Evolutionary conservation across 2,888 invertebrate species (phyloP).

Genomic region (Hanleya hanleyi): DNA sequence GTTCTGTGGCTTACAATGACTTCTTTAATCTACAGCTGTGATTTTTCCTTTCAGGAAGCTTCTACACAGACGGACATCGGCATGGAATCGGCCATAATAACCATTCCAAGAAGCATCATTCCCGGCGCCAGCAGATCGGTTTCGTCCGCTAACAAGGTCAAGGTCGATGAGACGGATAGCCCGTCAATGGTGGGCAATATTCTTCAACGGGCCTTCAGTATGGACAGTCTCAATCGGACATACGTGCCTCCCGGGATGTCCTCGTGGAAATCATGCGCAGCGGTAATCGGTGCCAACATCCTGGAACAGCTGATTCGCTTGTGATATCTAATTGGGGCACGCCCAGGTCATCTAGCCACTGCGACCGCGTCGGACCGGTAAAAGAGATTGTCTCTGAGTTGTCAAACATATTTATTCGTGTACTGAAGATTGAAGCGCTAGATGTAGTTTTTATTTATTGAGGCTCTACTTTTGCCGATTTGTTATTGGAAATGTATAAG

Average conservation of each 20-base stretch:
- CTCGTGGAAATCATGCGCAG: slow-evolving; percentile 47
- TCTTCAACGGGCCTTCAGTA: slow-evolving; percentile 43
- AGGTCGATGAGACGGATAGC: slow-evolving; percentile 2
- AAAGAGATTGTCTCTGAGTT: too few species aligned
- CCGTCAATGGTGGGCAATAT: slow-evolving; percentile 40
- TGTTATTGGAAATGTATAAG: too few species aligned
- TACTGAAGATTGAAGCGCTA: too few species aligned
- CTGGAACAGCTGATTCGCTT: slow-evolving; percentile 45
- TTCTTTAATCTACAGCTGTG: too few species aligned
- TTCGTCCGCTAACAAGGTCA: background rate
- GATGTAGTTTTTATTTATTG: too few species aligned
- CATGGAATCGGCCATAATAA: slow-evolving; percentile 39
- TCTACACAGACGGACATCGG: slow-evolving; percentile 49
- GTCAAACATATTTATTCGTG: too few species aligned
- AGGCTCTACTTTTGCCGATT: too few species aligned
- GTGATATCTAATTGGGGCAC: too few species aligned
- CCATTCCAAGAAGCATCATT: slow-evolving; percentile 40
- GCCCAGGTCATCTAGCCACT: too few species aligned
- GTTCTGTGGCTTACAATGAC: background rate
- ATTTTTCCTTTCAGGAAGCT: slow-evolving; percentile 34
- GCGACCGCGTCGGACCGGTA: too few species aligned
- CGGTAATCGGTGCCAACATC: slow-evolving; percentile 47
- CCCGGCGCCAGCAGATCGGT: background rate
- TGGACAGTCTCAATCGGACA: slow-evolving; percentile 44
- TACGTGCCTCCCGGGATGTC: slow-evolving; percentile 41